phyloP scores from a whole-genome alignment of 2,113 vertebrate species.

The Trogon surrucura region DNA sequence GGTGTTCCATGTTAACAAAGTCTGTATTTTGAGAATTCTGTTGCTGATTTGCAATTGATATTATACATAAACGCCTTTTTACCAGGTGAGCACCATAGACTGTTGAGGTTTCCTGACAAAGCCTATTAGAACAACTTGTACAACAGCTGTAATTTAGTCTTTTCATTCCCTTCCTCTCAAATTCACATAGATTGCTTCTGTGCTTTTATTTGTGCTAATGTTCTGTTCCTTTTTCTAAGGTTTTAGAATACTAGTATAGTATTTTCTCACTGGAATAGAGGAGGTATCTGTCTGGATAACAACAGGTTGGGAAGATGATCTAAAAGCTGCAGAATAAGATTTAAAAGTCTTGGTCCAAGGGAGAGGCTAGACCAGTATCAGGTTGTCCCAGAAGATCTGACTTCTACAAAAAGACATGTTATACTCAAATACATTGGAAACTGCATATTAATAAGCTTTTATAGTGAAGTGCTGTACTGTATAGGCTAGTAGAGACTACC shows the following conservation, averaged over 20 bases:
- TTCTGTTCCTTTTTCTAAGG: background rate
- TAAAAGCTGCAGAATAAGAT: background rate
- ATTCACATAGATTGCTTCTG: rapidly evolving
- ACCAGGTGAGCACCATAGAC: background rate
- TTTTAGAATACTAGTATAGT: background rate
- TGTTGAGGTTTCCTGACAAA: background rate
- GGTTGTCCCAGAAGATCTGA: background rate
- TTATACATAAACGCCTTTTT: background rate
- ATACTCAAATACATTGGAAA: background rate
- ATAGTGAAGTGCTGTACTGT: background rate
- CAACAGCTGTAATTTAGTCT: background rate
- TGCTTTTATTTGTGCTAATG: background rate
- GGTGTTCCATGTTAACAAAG: background rate
- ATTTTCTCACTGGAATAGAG: background rate
- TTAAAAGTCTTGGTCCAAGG: background rate
- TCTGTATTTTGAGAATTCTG: background rate
- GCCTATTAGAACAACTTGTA: rapidly evolving
- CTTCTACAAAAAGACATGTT: background rate
- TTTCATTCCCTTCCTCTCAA: background rate
- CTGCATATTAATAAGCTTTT: background rate
- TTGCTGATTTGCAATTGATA: background rate
- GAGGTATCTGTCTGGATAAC: background rate
- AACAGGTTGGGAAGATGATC: background rate
- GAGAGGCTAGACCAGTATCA: background rate
- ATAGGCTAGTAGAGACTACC: background rate